These are phyloP conservation scores for Aurelia aurita DNA, from an alignment of 30 jellyfish, hydroid and myxozoan genomes.

Conservation along the genomic window DNA sequence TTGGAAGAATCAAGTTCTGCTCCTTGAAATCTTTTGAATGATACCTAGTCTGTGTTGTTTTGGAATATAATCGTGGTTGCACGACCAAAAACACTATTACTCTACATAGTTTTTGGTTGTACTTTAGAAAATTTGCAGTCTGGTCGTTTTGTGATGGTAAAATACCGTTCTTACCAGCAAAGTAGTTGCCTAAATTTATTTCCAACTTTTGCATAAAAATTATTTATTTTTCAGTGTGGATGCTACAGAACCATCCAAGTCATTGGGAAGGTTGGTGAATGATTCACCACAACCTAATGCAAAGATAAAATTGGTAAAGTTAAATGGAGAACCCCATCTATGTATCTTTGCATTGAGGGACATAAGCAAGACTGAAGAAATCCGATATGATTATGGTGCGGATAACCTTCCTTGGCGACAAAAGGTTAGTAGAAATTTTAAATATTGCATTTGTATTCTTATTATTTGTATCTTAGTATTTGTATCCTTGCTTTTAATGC, in stretches of 20 bases:
- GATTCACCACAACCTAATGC: not conserved
- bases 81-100: too few relatives aligned
- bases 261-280: constrained; percentile 6
- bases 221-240: not conserved
- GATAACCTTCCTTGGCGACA: constrained; percentile 30
- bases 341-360: not conserved
- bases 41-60: too few relatives aligned
- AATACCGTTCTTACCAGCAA: too few relatives aligned
- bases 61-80: too few relatives aligned
- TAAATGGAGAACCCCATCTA: constrained; percentile 6
- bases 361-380: constrained; percentile 4
- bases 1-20: too few relatives aligned
- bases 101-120: too few relatives aligned
- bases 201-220: too few relatives aligned
- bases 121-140: too few relatives aligned
- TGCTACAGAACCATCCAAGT: not conserved
- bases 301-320: not conserved
- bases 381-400: constrained; percentile 20
- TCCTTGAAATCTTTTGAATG: too few relatives aligned
- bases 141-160: too few relatives aligned
- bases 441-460: not conserved
- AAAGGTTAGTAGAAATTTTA: not conserved
- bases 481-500: not conserved
- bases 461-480: not conserved
- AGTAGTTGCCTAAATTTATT: too few relatives aligned